Evolutionary conservation across 2,888 invertebrate species (phyloP).

Genomic region (Drosophila peninsularis): DNA sequence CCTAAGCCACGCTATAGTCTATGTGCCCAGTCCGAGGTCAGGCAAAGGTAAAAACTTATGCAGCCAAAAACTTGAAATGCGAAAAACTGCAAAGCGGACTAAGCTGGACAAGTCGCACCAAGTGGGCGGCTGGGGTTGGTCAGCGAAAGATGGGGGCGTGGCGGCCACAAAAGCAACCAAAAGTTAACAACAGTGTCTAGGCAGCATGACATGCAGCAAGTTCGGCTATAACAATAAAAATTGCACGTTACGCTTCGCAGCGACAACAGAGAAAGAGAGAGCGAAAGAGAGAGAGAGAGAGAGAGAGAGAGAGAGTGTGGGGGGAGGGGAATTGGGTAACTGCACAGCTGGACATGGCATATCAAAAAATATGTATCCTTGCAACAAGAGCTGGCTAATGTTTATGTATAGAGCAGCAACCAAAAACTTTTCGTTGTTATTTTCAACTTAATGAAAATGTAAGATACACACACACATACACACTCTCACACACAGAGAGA

Average conservation of each 20-base stretch:
- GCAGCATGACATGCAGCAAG: constrained; percentile 67
- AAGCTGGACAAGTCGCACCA: constrained; percentile 2
- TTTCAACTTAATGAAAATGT: constrained; percentile 76
- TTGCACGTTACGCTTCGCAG: constrained; percentile 66
- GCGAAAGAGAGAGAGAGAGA: not conserved
- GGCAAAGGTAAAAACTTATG: constrained; percentile 4
- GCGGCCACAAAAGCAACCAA: constrained; percentile 49
- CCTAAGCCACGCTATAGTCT: not conserved
- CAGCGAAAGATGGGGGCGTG: constrained; percentile 19
- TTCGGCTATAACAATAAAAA: constrained; percentile 71
- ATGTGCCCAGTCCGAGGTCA: not conserved
- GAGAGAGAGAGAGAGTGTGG: not conserved
- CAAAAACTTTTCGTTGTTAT: constrained; percentile 70
- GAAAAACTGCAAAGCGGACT: constrained; percentile 25
- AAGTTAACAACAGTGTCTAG: constrained; percentile 68
- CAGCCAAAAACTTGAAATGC: constrained; percentile 29
- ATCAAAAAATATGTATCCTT: constrained; percentile 69
- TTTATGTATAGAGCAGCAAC: constrained; percentile 37
- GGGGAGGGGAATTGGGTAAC: constrained; percentile 4
- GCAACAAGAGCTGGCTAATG: constrained; percentile 20
- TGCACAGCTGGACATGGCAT: constrained; percentile 70
- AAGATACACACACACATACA: constrained; percentile 42
- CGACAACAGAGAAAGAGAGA: not conserved
- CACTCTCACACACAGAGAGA: constrained; percentile 8
- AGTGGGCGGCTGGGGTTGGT: constrained; percentile 9